Conservation (phyloP, 2,888 invertebrate genomes). For the Zelleria hepariella region DNA sequence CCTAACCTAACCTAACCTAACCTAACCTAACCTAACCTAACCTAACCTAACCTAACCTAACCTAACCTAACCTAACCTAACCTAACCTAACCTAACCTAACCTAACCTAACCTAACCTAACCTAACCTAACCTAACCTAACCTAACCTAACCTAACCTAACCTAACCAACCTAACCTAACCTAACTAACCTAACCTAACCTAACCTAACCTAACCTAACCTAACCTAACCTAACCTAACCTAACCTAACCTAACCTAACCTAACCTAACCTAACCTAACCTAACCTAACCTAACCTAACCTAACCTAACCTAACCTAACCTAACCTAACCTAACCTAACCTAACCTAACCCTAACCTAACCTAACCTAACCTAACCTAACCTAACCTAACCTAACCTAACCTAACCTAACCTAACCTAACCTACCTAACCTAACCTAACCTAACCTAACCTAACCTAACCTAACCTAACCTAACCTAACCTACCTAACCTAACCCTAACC, state of each 20-base stretch:
- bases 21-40: constrained; percentile 4
- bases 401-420: too few relatives aligned
- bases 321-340: constrained; percentile 5
- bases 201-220: constrained; percentile 9
- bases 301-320: constrained; percentile 7
- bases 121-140: constrained; percentile 5
- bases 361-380: constrained; percentile 13
- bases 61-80: constrained; percentile 4
- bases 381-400: constrained; percentile 12
- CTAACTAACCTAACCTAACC: constrained; percentile 7
- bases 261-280: constrained; percentile 14
- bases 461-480: constrained; percentile 9
- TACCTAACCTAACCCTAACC: too few relatives aligned
- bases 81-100: constrained; percentile 5
- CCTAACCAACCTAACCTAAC: too few relatives aligned
- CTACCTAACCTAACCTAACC: constrained; percentile 13
- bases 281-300: constrained; percentile 5
- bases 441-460: constrained; percentile 4
- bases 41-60: constrained; percentile 5
- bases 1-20: constrained; percentile 5
- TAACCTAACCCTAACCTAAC: too few relatives aligned
- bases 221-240: constrained; percentile 14
- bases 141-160: constrained; percentile 5
- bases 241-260: constrained; percentile 13
- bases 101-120: constrained; percentile 5